A percentile compares a stretch with the other conserved stretches of the same genome.
phyloP scores from a whole-genome alignment of 2,797 vertebrate species.

The Micromesistius poutassou region DNA sequence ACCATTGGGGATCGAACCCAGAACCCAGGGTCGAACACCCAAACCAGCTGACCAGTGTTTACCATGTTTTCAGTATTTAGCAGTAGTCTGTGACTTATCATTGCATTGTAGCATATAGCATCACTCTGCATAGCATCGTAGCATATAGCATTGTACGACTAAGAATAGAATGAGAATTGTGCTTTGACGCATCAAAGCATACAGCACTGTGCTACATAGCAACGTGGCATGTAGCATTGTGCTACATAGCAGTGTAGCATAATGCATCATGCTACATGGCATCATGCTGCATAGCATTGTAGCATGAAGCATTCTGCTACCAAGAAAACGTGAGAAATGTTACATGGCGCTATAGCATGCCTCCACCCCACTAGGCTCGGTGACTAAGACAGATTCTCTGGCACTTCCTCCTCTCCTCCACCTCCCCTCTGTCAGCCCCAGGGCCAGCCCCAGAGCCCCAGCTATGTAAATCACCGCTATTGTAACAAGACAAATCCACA shows the following conservation, averaged over 20 bases:
- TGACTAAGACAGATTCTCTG: neutral
- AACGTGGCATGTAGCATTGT: neutral
- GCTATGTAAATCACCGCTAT: conserved; percentile 73
- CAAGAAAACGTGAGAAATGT: neutral
- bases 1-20: neutral
- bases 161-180: too few species aligned
- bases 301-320: neutral
- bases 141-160: neutral
- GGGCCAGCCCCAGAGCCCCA: conserved; percentile 61
- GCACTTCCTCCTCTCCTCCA: neutral
- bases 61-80: neutral
- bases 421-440: conserved; percentile 41
- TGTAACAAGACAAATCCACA: conserved; percentile 64
- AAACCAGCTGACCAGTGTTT: neutral
- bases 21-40: neutral
- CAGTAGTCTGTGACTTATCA: neutral
- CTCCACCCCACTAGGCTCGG: neutral
- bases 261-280: neutral
- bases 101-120: neutral
- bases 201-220: neutral
- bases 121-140: neutral
- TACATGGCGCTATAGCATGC: neutral
- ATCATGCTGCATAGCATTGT: too few species aligned
- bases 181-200: too few species aligned
- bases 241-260: neutral